These are phyloP conservation scores for Molanna angustata DNA, from an alignment of 2,888 invertebrate species.

Conservation along the genomic window DNA sequence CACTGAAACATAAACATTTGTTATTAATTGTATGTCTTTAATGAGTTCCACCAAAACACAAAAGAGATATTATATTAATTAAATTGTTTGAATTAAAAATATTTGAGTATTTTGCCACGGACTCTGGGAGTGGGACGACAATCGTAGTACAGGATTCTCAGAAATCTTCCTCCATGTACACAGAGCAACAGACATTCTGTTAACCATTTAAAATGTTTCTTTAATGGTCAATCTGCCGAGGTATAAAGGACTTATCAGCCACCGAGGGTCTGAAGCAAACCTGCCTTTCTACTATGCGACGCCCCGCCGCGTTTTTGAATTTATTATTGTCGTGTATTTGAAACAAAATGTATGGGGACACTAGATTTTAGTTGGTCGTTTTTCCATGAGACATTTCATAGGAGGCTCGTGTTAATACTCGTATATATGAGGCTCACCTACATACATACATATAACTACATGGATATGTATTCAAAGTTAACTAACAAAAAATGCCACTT, in stretches of 20 bases:
- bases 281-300: constrained; percentile 15
- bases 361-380: constrained; percentile 30
- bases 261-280: not conserved
- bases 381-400: constrained; percentile 23
- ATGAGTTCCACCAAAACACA: too few relatives aligned
- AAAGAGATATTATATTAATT: too few relatives aligned
- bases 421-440: too few relatives aligned
- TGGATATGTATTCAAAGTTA: too few relatives aligned
- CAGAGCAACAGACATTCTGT: constrained; percentile 32
- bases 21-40: too few relatives aligned
- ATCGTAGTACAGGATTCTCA: constrained; percentile 32
- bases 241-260: constrained; percentile 21
- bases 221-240: constrained; percentile 26
- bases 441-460: too few relatives aligned
- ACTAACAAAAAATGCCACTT: too few relatives aligned
- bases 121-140: constrained; percentile 25
- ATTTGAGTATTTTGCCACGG: constrained; percentile 4
- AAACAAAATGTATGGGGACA: constrained; percentile 33
- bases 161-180: constrained; percentile 32
- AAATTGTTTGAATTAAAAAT: not conserved
- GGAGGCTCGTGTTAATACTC: constrained; percentile 22
- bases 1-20: too few relatives aligned
- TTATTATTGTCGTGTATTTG: constrained; percentile 33
- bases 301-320: constrained; percentile 29
- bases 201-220: constrained; percentile 33